Evolutionary conservation across 2,113 vertebrate genomes (phyloP).

Genomic region (Tetrax tetrax): DNA sequence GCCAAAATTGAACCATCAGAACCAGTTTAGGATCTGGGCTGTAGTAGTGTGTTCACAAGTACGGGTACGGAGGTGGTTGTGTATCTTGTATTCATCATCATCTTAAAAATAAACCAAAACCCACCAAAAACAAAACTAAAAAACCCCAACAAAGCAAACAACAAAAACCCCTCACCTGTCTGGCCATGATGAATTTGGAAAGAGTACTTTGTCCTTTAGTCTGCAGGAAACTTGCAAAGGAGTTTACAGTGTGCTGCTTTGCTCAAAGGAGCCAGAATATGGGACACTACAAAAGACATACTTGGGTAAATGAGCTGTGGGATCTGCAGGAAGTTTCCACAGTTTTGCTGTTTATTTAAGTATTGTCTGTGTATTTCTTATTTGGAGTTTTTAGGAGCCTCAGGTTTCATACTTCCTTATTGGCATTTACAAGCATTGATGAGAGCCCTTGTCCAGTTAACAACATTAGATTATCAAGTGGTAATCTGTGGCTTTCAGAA

Average conservation of each 20-base stretch:
- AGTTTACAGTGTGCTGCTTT: not conserved
- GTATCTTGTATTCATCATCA: not conserved
- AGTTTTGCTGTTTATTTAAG: not conserved
- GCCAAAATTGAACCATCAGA: not conserved
- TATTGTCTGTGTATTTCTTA: not conserved
- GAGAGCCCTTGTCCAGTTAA: not conserved
- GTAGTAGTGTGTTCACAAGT: not conserved
- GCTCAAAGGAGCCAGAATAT: not conserved
- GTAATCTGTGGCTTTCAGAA: not conserved
- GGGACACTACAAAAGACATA: not conserved
- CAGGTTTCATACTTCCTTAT: not conserved
- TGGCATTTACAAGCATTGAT: not conserved
- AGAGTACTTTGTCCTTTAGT: not conserved
- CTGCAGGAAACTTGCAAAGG: not conserved
- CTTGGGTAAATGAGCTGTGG: not conserved
- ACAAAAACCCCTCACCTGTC: not conserved
- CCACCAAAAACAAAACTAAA: not conserved
- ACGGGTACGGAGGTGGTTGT: not conserved
- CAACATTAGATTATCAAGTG: not conserved
- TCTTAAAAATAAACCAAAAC: not conserved
- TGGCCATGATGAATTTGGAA: not conserved
- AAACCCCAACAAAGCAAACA: not conserved
- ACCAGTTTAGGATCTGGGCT: not conserved
- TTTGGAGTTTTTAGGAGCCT: not conserved
- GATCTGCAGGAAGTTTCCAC: not conserved